Conservation (phyloP, 2,113 vertebrate species). For the Eurypyga helias region DNA sequence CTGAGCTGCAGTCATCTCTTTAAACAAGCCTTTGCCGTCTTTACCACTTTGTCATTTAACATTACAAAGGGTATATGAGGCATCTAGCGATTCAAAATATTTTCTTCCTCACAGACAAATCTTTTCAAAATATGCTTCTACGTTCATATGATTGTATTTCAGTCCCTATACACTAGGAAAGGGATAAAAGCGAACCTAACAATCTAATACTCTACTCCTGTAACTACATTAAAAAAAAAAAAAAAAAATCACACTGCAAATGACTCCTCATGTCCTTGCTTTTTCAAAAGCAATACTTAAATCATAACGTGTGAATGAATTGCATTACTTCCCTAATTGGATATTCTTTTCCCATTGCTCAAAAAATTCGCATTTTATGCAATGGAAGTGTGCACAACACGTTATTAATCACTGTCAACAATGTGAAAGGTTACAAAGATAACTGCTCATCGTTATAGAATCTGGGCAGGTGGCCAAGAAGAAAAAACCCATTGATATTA, state of each 20-base stretch:
- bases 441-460: constrained; percentile 33
- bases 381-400: constrained; percentile 43
- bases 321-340: constrained; percentile 32
- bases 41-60: background rate
- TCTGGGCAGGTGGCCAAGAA: constrained; percentile 61
- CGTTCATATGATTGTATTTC: background rate
- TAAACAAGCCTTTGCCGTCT: background rate
- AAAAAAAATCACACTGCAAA: background rate
- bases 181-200: background rate
- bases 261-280: background rate
- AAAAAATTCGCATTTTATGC: constrained; percentile 65
- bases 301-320: background rate
- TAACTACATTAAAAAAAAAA: background rate
- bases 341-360: constrained; percentile 49
- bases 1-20: background rate
- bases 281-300: background rate
- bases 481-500: constrained; percentile 4
- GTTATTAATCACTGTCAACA: constrained; percentile 58
- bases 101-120: background rate
- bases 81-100: background rate
- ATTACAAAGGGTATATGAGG: background rate
- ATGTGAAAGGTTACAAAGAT: constrained; percentile 63
- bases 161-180: background rate
- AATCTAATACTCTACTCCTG: background rate
- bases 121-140: background rate